A percentile compares a stretch with the other conserved stretches of the same genome.
These are phyloP conservation scores for Telenomus remus DNA, from an alignment of 1,140 invertebrate genomes.

Conservation along the genomic window DNA sequence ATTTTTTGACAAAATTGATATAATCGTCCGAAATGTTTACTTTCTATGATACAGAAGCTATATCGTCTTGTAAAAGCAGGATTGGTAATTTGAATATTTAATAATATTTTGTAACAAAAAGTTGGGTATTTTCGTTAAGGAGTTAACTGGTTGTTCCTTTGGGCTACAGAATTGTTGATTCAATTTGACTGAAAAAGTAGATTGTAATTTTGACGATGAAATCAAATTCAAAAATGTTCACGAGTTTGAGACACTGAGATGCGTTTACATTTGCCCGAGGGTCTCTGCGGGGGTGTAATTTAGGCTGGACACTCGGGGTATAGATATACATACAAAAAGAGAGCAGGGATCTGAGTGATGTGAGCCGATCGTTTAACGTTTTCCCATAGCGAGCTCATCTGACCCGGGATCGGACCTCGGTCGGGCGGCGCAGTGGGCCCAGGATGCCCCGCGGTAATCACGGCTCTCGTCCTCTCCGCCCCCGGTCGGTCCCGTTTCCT, in stretches of 20 bases:
- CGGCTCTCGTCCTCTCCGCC: slow-evolving; percentile 64
- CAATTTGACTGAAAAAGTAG: too few species aligned
- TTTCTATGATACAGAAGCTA: too few species aligned
- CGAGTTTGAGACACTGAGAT: slow-evolving; percentile 12
- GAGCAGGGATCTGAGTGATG: slow-evolving; percentile 73
- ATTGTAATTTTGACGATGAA: background rate
- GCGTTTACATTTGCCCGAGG: slow-evolving; percentile 19
- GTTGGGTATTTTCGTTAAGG: too few species aligned
- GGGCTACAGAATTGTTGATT: background rate
- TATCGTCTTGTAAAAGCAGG: too few species aligned
- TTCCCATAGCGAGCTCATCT: slow-evolving; percentile 74
- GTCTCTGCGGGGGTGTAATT: slow-evolving; percentile 46
- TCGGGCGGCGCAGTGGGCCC: slow-evolving; percentile 61
- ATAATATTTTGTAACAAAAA: too few species aligned
- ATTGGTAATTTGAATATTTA: too few species aligned
- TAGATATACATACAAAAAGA: slow-evolving; percentile 62
- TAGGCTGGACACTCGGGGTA: slow-evolving; percentile 34
- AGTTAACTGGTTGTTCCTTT: too few species aligned
- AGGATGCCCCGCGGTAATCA: slow-evolving; percentile 73
- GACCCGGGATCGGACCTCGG: slow-evolving; percentile 73
- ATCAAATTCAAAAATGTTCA: background rate
- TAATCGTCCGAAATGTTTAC: too few species aligned
- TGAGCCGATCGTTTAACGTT: slow-evolving; percentile 75
- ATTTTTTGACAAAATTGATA: too few species aligned
- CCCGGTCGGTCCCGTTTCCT: slow-evolving; percentile 58